Base-by-base conservation (phyloP, 2,888 invertebrate genomes). In the Phyto melanocephala region DNA sequence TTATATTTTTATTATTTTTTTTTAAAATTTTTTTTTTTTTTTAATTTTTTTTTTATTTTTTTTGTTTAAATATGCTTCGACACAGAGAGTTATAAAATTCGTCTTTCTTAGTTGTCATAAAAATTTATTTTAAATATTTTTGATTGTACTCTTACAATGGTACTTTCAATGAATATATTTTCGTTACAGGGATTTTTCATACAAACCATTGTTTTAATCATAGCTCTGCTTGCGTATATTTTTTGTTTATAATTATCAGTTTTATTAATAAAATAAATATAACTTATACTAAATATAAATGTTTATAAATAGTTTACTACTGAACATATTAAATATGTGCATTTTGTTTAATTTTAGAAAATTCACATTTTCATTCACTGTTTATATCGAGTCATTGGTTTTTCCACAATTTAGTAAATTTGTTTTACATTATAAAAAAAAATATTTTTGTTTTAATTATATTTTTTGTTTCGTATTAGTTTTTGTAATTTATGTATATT, bases 311-410 rank as follows among this genome's bases (percentile, higher is more conserved):
- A 79, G 33, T 17, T 47, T 47, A 50, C 33, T 28, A 62, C 40
- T 76, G 52, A 62, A 56, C 33, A 74, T 33, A 62, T 10, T 24
- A 42, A 52, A 52, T 45, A 56, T 58, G 50, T 42, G 6, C 11
- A 13, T 60, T 1, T n/a, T n/a, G n/a, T n/a, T n/a, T n/a, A n/a
- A n/a, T n/a, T n/a, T n/a, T n/a, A n/a, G n/a, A n/a, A 42, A 15
- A 52, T 65, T 56, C 20, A 42, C 17, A 52, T 60, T 76, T 79
- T 82, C 79, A 79, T 79, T 82, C 75, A 82, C 52, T 52, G 42
- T 74, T 74, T 35, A 60, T 72, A 40, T 52, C 74, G 70, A 71
- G 75, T 82, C 82, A 79, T 71, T 60, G 82, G 82, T 37, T 71
- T 82, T 82, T 71, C 79, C 78, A 75, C 52, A 65, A 45, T 60